Evolutionary conservation across 23 tunicate genomes (phyloP), one percentile per base, ranked within the genome.

Genomic region (Phallusia fumigata): DNA sequence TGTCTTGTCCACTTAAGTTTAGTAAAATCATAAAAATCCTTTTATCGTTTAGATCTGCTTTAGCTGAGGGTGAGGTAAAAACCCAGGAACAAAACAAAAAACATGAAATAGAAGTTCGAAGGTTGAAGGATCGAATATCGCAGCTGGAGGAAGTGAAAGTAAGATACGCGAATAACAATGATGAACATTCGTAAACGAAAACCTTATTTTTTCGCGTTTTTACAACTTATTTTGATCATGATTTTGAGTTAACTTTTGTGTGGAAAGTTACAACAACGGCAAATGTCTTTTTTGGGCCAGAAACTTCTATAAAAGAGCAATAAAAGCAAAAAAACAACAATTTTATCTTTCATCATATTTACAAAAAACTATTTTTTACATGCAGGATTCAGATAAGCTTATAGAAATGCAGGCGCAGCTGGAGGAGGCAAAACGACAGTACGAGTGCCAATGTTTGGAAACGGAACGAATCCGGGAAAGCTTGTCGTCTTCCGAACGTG

Each of bases 41-140:
- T 77, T 86, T 86, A 47, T 31, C 18, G 35, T 40, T 33, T 74
- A 92, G 97, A 76, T 64, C 65, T 31, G 97, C 97, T 6, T 50
- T 92, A 2, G 88, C 79, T 44, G 85, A 90, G 33, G 97, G 83
- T 21, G 88, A 83, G 24, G 79, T 82, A 30, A 79, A 47, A 34
- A 44, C 82, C 13, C 47, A 87, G 16, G 86, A 80, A 33, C 72
- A 80, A 69, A 87, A 86, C 44, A 21, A 32, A 50, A 80, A 49
- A 53, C 81, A 86, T 35, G 79, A 87, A 33, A 65, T 33, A 75
- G 79, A 78, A 31, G 79, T 83, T n/a, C 30, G 33, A 40, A 26
- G 28, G 28, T 64, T 92, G 80, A 58, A 87, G 47, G 65, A 73
- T n/a, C 74, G 80, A 79, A 65, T 92, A 0, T 51, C 24, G 16